These are phyloP conservation scores for Acropternis orthonyx DNA, from an alignment of 2,797 vertebrate species.

Conservation along the genomic window DNA sequence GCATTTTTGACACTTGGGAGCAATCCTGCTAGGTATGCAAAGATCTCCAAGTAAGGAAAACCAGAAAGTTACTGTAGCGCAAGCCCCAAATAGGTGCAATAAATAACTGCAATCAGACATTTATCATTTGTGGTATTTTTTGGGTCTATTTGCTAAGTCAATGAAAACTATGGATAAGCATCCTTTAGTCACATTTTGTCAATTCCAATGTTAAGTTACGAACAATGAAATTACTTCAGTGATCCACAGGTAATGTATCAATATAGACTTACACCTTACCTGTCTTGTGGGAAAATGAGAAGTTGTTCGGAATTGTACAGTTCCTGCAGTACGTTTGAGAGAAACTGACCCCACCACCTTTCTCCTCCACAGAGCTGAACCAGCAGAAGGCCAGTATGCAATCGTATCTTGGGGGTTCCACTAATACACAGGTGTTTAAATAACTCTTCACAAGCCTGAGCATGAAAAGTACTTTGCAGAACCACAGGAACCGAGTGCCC, in stretches of 20 bases:
- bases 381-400: conserved; percentile 93
- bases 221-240: not conserved
- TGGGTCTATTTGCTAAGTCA: not conserved
- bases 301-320: conserved; percentile 98
- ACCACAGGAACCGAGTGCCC: conserved; percentile 95
- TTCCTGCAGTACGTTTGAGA: conserved; percentile 97
- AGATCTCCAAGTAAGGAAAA: not conserved
- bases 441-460: conserved; percentile 96
- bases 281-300: conserved; percentile 98
- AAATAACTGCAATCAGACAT: not conserved
- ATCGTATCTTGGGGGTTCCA: conserved; percentile 94
- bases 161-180: not conserved
- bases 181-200: not conserved
- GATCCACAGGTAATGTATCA: not conserved
- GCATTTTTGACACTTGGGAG: not conserved
- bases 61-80: not conserved
- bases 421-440: conserved; percentile 99
- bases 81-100: not conserved
- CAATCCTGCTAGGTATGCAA: not conserved
- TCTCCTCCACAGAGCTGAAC: conserved; percentile 96
- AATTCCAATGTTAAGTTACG: not conserved
- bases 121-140: not conserved
- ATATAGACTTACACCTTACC: conserved; percentile 72
- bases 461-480: conserved; percentile 94
- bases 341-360: conserved; percentile 98